Conservation (phyloP, 30 jellyfish, hydroid and myxozoan species). For the Hydra vulgaris region DNA sequence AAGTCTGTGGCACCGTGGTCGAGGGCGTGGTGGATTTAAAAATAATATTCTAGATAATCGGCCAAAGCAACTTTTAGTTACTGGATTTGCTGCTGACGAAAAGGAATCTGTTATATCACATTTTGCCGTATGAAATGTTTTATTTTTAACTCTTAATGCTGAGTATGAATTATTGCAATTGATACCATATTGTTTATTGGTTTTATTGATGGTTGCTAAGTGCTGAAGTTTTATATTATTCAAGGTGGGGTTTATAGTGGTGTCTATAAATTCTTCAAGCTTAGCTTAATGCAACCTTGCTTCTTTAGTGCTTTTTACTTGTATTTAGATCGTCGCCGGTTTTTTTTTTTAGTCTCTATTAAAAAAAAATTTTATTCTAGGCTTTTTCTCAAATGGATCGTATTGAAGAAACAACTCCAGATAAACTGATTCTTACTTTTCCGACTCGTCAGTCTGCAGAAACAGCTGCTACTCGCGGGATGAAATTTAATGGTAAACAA, state of each 20-base stretch:
- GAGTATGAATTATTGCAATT: too few relatives aligned
- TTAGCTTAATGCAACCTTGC: too few relatives aligned
- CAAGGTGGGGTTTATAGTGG: too few relatives aligned
- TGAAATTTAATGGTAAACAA: slow-evolving; percentile 57
- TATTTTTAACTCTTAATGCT: not conserved
- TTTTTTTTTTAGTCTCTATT: too few relatives aligned
- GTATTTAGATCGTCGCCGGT: too few relatives aligned
- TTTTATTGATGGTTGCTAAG: too few relatives aligned
- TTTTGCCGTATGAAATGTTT: slow-evolving; percentile 53
- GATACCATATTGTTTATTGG: too few relatives aligned
- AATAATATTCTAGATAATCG: slow-evolving; percentile 61
- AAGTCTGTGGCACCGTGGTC: slow-evolving; percentile 19
- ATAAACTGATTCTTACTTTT: slow-evolving; percentile 75
- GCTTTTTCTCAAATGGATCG: slow-evolving; percentile 65
- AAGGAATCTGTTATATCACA: slow-evolving; percentile 77
- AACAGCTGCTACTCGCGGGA: slow-evolving; percentile 73
- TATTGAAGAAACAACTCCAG: slow-evolving; percentile 77
- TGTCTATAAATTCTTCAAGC: too few relatives aligned
- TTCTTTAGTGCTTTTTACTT: too few relatives aligned
- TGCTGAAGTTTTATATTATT: too few relatives aligned
- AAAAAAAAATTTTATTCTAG: too few relatives aligned
- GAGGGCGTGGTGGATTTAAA: slow-evolving; percentile 67
- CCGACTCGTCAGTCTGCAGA: slow-evolving; percentile 91
- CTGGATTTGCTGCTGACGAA: slow-evolving; percentile 74
- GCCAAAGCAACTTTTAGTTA: slow-evolving; percentile 68